Conservation (phyloP, 2,888 invertebrate species). For the Tuta absoluta region DNA sequence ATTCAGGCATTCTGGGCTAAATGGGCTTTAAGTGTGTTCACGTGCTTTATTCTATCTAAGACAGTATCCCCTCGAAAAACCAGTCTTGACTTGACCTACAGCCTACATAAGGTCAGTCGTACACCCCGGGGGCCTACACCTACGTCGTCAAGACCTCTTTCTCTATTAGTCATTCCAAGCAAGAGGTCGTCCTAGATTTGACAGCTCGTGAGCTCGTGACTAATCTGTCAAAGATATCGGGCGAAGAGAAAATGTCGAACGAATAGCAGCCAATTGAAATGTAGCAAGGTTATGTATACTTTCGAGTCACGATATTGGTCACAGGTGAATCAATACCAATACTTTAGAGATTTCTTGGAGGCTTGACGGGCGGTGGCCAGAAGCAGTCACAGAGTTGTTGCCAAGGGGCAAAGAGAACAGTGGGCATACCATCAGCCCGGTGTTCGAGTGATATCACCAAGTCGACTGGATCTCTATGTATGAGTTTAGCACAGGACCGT, state of each 20-base stretch:
- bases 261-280: background rate
- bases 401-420: no score
- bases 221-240: background rate
- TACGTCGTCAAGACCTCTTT: background rate
- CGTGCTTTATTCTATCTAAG: no score
- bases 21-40: no score
- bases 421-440: no score
- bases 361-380: no score
- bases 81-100: background rate
- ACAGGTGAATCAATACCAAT: background rate
- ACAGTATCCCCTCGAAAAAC: background rate
- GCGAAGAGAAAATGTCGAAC: background rate
- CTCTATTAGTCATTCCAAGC: background rate
- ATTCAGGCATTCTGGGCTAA: no score
- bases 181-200: background rate
- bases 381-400: no score
- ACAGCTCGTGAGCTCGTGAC: background rate
- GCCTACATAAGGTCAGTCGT: background rate
- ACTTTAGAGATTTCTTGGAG: background rate
- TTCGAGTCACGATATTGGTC: background rate
- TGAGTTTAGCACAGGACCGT: no score
- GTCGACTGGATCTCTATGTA: no score
- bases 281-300: background rate
- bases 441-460: no score
- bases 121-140: background rate